phyloP scores from a whole-genome alignment of 2,113 vertebrate species.

The Nycticryphes semicollaris region DNA sequence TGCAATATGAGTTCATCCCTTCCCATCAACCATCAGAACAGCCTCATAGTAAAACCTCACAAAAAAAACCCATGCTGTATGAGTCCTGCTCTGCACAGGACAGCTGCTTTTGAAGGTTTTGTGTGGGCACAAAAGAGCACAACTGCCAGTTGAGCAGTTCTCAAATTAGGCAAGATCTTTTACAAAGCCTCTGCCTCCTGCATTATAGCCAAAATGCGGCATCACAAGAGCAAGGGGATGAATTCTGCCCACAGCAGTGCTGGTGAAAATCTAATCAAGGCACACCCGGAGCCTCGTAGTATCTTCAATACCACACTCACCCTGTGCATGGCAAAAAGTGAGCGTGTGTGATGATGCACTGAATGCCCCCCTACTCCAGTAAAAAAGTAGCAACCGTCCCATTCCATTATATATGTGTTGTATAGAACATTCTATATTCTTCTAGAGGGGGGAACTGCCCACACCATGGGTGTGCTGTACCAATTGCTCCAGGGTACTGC shows the following conservation, averaged over 20 bases:
- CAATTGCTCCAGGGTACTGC: accelerated
- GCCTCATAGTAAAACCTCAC: background rate
- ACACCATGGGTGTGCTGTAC: background rate
- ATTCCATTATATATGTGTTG: too few relatives aligned
- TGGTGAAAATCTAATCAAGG: background rate
- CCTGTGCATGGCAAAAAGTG: background rate
- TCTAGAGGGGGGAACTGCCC: background rate
- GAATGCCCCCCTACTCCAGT: accelerated
- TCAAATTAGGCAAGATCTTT: background rate
- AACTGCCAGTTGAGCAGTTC: accelerated
- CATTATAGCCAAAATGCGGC: background rate
- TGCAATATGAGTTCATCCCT: background rate
- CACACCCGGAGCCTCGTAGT: background rate
- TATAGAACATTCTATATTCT: too few relatives aligned
- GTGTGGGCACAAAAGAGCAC: background rate
- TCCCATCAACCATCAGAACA: background rate
- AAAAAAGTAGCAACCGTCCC: background rate
- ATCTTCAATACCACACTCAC: background rate
- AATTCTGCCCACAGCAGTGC: background rate
- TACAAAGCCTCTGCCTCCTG: background rate
- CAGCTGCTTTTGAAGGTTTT: background rate
- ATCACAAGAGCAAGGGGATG: background rate
- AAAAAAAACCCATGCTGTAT: background rate
- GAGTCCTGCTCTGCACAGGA: background rate
- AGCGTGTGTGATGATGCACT: background rate